A percentile compares a stretch with the other conserved stretches of the same genome.
phyloP scores from a whole-genome alignment of 2,888 invertebrate genomes.

The Abscondita cerata region DNA sequence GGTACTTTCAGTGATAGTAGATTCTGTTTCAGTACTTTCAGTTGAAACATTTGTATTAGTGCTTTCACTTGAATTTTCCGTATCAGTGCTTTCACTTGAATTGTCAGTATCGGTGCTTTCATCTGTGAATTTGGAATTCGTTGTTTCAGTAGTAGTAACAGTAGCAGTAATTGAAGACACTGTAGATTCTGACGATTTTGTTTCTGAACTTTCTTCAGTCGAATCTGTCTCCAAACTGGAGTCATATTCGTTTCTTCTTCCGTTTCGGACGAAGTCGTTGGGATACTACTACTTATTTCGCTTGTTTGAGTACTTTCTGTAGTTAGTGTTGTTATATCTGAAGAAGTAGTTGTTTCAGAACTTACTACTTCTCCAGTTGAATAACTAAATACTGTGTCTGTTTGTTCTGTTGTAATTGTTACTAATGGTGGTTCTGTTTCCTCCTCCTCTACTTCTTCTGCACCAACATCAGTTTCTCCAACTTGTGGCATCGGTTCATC shows the following conservation, averaged over 20 bases:
- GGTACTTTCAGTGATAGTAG: neutral
- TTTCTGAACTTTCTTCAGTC: slow-evolving; percentile 1
- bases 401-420: neutral
- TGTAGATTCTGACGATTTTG: slow-evolving; percentile 19
- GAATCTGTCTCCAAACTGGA: neutral
- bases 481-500: neutral
- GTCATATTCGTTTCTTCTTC: too few species aligned
- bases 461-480: neutral
- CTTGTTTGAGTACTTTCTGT: slow-evolving; percentile 34
- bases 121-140: neutral
- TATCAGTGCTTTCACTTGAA: neutral
- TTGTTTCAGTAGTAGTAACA: neutral
- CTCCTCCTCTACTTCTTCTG: neutral
- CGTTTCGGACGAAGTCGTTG: neutral
- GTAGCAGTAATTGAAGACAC: neutral
- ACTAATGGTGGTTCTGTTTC: neutral
- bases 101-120: neutral
- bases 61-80: slow-evolving; percentile 14
- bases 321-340: slow-evolving; percentile 13
- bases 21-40: slow-evolving; percentile 15
- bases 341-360: slow-evolving; percentile 34
- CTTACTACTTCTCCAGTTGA: slow-evolving; percentile 14
- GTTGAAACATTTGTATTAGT: slow-evolving; percentile 27
- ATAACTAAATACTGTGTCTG: slow-evolving; percentile 11
- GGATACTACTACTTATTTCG: neutral